phyloP scores from a whole-genome alignment of 2,888 invertebrate species.

The Heterodera filipjevi region DNA sequence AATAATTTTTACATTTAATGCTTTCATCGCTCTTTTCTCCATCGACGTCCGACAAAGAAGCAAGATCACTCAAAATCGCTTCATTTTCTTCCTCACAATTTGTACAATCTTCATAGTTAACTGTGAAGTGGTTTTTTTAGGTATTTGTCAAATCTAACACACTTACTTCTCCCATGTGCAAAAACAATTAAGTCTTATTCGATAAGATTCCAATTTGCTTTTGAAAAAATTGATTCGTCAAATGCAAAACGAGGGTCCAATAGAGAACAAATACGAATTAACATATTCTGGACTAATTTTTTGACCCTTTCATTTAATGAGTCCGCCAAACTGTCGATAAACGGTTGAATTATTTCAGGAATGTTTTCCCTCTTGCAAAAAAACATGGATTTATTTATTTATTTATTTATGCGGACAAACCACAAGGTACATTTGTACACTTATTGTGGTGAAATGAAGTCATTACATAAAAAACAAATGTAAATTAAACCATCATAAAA shows the following conservation, averaged over 20 bases:
- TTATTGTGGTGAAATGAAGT: no score
- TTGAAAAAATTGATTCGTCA: slow-evolving; percentile 17
- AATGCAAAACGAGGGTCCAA: slow-evolving; percentile 15
- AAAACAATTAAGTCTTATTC: slow-evolving; percentile 15
- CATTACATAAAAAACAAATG: no score
- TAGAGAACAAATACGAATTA: slow-evolving; percentile 9
- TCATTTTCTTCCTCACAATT: neutral
- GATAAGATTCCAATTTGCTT: slow-evolving; percentile 1
- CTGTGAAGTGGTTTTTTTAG: neutral
- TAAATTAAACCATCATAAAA: no score
- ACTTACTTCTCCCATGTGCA: neutral
- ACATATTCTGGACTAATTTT: neutral
- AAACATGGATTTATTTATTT: no score
- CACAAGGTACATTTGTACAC: no score
- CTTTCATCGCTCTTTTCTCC: slow-evolving; percentile 12
- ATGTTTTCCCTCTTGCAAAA: no score
- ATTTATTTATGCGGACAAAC: no score
- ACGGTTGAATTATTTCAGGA: no score
- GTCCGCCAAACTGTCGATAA: no score
- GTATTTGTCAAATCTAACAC: no score
- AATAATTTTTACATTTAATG: neutral
- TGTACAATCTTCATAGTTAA: neutral
- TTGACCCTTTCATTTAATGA: neutral
- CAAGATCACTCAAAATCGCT: no score
- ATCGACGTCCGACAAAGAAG: neutral